Base-by-base conservation (phyloP, 1,140 invertebrate genomes). In the Saxidomus purpurata region DNA sequence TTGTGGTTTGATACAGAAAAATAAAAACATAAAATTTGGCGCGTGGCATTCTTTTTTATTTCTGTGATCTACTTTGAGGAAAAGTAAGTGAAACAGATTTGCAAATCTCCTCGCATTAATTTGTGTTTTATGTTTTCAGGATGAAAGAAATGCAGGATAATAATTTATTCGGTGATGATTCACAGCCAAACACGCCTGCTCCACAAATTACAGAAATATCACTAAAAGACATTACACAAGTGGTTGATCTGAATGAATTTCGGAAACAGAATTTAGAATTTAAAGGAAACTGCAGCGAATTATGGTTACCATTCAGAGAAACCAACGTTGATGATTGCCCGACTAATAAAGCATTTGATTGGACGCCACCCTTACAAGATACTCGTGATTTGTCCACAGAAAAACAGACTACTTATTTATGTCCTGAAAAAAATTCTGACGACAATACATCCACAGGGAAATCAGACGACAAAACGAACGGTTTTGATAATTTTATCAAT, bases 121-220 rank as follows among this genome's bases (percentile, higher is more conserved):
- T n/a, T n/a, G n/a, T 43, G 43, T 43, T 63, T 19, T 63, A 28
- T 63, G 25, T 28, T 88, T 92, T 38, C 74, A 94, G 93, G 93
- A 84, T 94, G 83, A 90, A 93, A 77, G 91, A 94, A 80, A 92
- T 94, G 92, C 91, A 91, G 69, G 92, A 92, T 34, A 92, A 90
- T 25, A 91, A 93, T 40, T 82, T 94, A n/a, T 91, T 93, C 87
- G 89, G 89, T 3, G 92, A 91, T 31, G 89, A 92, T 61, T 34
- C 63, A 8, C 38, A 71, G 0, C 34, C 82, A 6, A 77, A 80
- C 28, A 84, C 92, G 13, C 91, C 92, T n/a, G 81, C 67, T 17
- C 80, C 87, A 38, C 19, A 91, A 9, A 94, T 94, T 49, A 92
- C 90, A 34, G 93, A 93, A 86, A 92, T 94, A 31, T 92, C 92